A percentile compares a stretch with the other conserved stretches of the same genome.
phyloP scores from a whole-genome alignment of 2,113 vertebrate genomes.

The Xiphorhynchus elegans region DNA sequence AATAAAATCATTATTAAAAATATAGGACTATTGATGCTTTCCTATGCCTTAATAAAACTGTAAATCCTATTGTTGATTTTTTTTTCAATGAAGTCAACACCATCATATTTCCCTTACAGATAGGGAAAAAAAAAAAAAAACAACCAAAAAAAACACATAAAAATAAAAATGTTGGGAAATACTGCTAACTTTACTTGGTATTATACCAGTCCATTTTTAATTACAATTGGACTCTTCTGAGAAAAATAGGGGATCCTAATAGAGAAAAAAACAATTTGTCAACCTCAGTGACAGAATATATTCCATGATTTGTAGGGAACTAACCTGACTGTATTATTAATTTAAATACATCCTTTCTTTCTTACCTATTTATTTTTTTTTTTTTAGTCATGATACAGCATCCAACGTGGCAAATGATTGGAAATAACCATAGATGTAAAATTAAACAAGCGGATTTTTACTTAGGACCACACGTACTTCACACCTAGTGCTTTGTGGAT shows the following conservation, averaged over 20 bases:
- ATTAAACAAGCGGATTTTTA: background rate
- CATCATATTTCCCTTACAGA: background rate
- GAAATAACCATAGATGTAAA: background rate
- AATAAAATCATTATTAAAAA: constrained; percentile 9
- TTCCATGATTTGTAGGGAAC: background rate
- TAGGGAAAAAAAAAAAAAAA: background rate
- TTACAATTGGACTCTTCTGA: background rate
- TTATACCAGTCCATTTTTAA: background rate
- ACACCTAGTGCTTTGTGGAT: background rate
- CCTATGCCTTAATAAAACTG: background rate
- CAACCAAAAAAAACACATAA: background rate
- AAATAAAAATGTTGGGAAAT: background rate
- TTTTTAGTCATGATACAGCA: background rate
- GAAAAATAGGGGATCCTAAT: background rate
- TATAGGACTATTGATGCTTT: background rate
- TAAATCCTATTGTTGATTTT: background rate
- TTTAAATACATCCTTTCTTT: background rate
- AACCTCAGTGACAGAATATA: background rate
- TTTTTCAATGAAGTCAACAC: background rate
- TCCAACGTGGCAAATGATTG: background rate
- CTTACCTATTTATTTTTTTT: background rate
- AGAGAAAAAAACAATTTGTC: background rate
- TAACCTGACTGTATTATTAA: background rate
- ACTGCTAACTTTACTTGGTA: background rate
- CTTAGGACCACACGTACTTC: background rate